These are phyloP conservation scores for Eira barbara DNA, from an alignment of 2,113 vertebrate genomes.

Conservation along the genomic window DNA sequence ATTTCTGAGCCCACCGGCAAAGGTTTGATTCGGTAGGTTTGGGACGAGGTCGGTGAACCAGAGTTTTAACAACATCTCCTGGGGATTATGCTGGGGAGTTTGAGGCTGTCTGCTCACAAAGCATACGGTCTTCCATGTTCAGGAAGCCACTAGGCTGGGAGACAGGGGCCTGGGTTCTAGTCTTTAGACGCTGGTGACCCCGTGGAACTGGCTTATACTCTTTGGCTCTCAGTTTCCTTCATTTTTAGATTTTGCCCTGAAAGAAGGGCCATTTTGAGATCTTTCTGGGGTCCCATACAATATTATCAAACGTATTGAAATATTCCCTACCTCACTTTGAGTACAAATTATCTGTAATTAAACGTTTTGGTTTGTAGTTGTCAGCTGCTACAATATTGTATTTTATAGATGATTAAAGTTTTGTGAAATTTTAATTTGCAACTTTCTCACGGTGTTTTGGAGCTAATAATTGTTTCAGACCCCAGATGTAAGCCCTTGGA, in stretches of 20 bases:
- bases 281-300: neutral
- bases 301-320: neutral
- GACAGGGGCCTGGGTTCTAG: neutral
- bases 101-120: neutral
- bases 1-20: neutral
- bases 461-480: neutral
- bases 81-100: neutral
- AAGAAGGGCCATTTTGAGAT: neutral
- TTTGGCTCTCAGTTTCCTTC: neutral
- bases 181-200: neutral
- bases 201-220: neutral
- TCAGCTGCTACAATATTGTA: neutral
- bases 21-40: neutral
- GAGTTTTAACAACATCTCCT: neutral
- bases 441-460: neutral
- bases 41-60: neutral
- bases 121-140: neutral
- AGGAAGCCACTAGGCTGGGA: neutral
- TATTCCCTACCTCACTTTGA: neutral
- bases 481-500: neutral
- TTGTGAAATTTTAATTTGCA: conserved; percentile 38
- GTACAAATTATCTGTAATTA: conserved; percentile 10
- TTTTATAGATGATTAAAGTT: neutral
- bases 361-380: conserved; percentile 26
- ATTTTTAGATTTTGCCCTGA: neutral